Conservation (phyloP, 2,888 invertebrate genomes). For the Lampropteryx suffumata region DNA sequence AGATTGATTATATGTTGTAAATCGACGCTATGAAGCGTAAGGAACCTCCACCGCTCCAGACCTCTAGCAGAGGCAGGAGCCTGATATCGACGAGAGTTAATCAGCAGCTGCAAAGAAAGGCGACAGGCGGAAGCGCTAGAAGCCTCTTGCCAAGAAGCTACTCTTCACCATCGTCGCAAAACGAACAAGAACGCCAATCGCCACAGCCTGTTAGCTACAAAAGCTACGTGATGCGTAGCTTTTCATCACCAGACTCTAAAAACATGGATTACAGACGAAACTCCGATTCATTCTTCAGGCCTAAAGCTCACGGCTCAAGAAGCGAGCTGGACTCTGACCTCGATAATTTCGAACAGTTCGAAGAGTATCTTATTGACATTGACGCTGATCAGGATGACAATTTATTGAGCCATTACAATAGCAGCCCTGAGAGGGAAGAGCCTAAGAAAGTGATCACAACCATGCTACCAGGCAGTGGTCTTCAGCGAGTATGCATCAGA, state of each 20-base stretch:
- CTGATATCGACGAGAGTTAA: constrained; percentile 67
- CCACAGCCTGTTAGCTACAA: constrained; percentile 44
- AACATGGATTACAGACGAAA: constrained; percentile 55
- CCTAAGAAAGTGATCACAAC: constrained; percentile 67
- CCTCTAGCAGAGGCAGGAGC: constrained; percentile 59
- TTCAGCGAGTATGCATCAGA: constrained; percentile 66
- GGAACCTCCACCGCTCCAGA: constrained; percentile 51
- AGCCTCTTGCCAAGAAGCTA: constrained; percentile 70
- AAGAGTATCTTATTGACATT: constrained; percentile 72
- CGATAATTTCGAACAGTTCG: constrained; percentile 72
- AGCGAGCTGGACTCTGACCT: constrained; percentile 71
- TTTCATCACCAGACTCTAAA: constrained; percentile 70
- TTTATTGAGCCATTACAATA: constrained; percentile 52
- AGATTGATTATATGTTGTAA: constrained; percentile 23
- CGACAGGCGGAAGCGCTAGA: constrained; percentile 50
- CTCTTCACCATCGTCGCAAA: constrained; percentile 66
- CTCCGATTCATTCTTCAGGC: constrained; percentile 65
- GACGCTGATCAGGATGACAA: constrained; percentile 68
- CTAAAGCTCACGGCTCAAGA: constrained; percentile 63
- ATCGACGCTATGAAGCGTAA: constrained; percentile 61
- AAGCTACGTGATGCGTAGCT: constrained; percentile 66
- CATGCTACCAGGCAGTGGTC: constrained; percentile 70
- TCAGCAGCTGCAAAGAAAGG: constrained; percentile 66
- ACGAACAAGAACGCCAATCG: constrained; percentile 46
- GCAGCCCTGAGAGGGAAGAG: constrained; percentile 61